These are phyloP conservation scores for Melanotaenia maccullochi DNA, from an alignment of 2,797 vertebrate genomes.

Conservation along the genomic window DNA sequence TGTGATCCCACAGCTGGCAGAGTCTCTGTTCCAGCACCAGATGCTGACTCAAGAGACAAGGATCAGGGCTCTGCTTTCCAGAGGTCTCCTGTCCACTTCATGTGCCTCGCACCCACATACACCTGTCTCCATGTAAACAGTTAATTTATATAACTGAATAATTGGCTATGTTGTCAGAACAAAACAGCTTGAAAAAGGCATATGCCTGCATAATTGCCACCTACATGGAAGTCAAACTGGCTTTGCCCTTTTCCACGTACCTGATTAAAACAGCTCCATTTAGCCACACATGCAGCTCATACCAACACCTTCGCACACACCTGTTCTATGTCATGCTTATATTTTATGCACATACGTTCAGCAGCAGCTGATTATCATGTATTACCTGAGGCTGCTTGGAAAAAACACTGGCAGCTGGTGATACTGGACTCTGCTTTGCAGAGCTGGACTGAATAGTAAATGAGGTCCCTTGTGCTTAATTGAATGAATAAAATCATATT, in stretches of 20 bases:
- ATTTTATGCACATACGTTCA: slow-evolving; percentile 20
- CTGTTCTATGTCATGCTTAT: slow-evolving; percentile 23
- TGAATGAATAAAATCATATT: slow-evolving; percentile 37
- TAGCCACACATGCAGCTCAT: slow-evolving; percentile 3
- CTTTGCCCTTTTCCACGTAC: background rate
- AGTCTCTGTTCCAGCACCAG: slow-evolving; percentile 10
- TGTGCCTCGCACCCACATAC: background rate
- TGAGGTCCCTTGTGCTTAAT: slow-evolving; percentile 26
- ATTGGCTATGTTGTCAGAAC: background rate
- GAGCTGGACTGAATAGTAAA: slow-evolving; percentile 29
- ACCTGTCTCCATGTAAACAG: background rate
- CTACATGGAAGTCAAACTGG: background rate
- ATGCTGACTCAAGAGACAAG: slow-evolving; percentile 37
- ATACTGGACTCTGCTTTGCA: slow-evolving; percentile 36
- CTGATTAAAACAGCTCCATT: background rate
- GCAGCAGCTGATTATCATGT: slow-evolving; percentile 43
- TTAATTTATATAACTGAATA: background rate
- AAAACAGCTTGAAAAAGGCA: slow-evolving; percentile 1
- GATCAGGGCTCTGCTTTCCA: slow-evolving; percentile 27
- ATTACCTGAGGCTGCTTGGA: slow-evolving; percentile 38
- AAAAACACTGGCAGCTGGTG: slow-evolving; percentile 61
- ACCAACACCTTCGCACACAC: slow-evolving; percentile 12
- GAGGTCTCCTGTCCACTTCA: slow-evolving; percentile 6
- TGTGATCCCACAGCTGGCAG: slow-evolving; percentile 50
- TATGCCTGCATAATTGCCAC: slow-evolving; percentile 10